A percentile compares a stretch with the other conserved stretches of the same genome.
Evolutionary conservation across 2,797 vertebrate genomes (phyloP).

Genomic region (Neosilurus mollespiculum): DNA sequence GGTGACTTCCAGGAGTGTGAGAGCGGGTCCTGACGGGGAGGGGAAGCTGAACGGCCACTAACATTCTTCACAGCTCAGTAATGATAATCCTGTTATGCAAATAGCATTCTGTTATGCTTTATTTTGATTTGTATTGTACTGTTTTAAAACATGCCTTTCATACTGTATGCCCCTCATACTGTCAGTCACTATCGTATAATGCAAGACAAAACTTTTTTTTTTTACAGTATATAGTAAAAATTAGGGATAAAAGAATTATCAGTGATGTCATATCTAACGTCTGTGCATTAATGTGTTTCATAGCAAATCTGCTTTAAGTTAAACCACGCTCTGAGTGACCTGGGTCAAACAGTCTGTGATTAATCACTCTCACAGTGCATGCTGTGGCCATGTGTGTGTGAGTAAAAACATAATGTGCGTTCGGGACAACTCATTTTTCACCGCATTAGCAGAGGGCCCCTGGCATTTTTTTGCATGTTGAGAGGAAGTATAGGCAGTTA

Average conservation of each 20-base stretch:
- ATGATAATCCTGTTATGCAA: conserved; percentile 27
- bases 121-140: conserved; percentile 2
- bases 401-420: conserved; percentile 47
- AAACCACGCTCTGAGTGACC: conserved; percentile 40
- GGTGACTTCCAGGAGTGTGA: conserved; percentile 2
- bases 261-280: conserved; percentile 27
- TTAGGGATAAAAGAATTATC: conserved; percentile 11
- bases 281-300: conserved; percentile 27
- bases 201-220: not conserved
- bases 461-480: conserved; percentile 41
- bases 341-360: conserved; percentile 44
- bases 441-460: conserved; percentile 48
- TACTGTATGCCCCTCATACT: not conserved
- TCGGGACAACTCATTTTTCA: conserved; percentile 58
- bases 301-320: conserved; percentile 38
- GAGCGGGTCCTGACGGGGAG: conserved; percentile 13
- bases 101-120: conserved; percentile 25
- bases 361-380: conserved; percentile 48
- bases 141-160: not conserved
- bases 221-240: not conserved
- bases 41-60: conserved; percentile 21
- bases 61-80: conserved; percentile 35
- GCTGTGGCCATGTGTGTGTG: conserved; percentile 43
- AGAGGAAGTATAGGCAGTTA: conserved; percentile 57
- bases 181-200: not conserved